These are phyloP conservation scores for Catocala fraxini DNA, from an alignment of 2,888 invertebrate genomes.

Conservation along the genomic window DNA sequence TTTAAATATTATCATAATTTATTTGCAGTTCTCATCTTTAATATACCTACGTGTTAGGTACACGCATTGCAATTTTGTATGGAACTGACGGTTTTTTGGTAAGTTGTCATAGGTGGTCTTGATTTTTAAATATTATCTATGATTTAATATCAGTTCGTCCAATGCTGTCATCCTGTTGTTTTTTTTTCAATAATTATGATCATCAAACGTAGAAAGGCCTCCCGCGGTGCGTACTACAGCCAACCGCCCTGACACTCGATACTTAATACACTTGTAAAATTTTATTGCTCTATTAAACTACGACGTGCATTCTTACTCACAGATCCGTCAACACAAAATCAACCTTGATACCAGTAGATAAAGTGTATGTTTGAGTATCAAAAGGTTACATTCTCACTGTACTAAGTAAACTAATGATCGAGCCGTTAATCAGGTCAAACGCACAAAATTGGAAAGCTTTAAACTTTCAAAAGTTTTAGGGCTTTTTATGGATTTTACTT, in stretches of 20 bases:
- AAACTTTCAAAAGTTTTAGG: conserved; percentile 45
- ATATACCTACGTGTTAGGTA: too few relatives aligned
- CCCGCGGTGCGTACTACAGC: conserved; percentile 7
- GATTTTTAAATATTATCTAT: too few relatives aligned
- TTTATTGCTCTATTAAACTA: conserved; percentile 64
- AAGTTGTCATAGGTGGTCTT: too few relatives aligned
- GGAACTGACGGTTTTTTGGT: too few relatives aligned
- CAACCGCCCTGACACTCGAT: conserved; percentile 47
- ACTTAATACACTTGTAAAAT: conserved; percentile 56
- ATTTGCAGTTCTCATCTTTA: too few relatives aligned
- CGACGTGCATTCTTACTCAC: conserved; percentile 24
- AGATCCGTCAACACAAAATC: conserved; percentile 14
- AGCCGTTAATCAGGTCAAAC: conserved; percentile 64
- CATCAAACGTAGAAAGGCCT: too few relatives aligned
- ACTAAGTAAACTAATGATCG: conserved; percentile 58
- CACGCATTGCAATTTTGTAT: too few relatives aligned
- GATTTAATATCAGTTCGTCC: too few relatives aligned
- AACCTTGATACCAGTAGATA: conserved; percentile 7
- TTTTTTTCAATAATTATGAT: too few relatives aligned
- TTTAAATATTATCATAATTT: too few relatives aligned
- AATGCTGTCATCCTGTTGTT: too few relatives aligned
- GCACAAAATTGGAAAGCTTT: conserved; percentile 51
- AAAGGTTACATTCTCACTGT: conserved; percentile 38
- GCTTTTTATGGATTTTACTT: conserved; percentile 41
- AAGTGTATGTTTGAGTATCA: conserved; percentile 5